Evolutionary conservation across 2,888 invertebrate species (phyloP).

Genomic region (Bembecia ichneumoniformis): DNA sequence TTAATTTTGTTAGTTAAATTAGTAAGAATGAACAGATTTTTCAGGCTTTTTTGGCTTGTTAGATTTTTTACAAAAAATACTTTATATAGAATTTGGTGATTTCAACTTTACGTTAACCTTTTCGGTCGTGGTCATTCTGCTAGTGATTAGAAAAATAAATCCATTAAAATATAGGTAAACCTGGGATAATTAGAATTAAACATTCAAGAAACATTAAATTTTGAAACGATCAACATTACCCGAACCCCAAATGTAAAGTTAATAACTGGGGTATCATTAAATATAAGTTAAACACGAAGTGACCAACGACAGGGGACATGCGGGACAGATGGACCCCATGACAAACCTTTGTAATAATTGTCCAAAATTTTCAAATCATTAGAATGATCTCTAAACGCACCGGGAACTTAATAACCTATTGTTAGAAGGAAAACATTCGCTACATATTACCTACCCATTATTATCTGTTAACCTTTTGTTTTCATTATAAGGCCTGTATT

Average conservation of each 20-base stretch:
- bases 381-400: not conserved
- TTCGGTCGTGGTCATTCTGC: too few species aligned
- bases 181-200: too few species aligned
- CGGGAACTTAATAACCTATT: not conserved
- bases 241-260: slow-evolving; percentile 4
- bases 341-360: slow-evolving; percentile 4
- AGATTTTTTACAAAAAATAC: too few species aligned
- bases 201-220: not conserved
- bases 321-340: slow-evolving; percentile 21
- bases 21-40: too few species aligned
- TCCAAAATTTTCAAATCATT: too few species aligned
- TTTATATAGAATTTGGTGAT: too few species aligned
- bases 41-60: too few species aligned
- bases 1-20: too few species aligned
- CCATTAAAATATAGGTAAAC: too few species aligned
- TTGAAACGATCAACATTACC: slow-evolving; percentile 12
- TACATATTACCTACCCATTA: slow-evolving; percentile 1
- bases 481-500: too few species aligned
- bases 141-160: too few species aligned
- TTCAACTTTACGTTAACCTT: too few species aligned
- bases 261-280: slow-evolving; percentile 7
- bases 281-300: slow-evolving; percentile 18
- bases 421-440: slow-evolving; percentile 3
- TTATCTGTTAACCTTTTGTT: not conserved
- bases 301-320: slow-evolving; percentile 17